Evolutionary conservation across 64 coral and sea anemone species (phyloP), one percentile per base, ranked within the genome.

Genomic region (Dendrophyllia cribrosa): DNA sequence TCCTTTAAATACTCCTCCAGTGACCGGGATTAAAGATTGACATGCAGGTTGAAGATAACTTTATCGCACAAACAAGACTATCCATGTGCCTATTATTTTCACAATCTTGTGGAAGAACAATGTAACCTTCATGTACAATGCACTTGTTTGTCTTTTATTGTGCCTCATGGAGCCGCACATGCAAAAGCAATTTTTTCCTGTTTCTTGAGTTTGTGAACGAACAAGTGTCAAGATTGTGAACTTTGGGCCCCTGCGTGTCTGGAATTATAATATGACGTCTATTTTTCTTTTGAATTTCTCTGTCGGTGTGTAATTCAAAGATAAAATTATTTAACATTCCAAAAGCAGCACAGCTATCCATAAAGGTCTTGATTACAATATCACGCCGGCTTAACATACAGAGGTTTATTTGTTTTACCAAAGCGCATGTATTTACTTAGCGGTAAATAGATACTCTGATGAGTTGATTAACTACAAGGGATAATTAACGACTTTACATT

Each of bases 131-230:
- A 56, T 12, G 7, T 3, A 56, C 53, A 56, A 56, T 56, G 53
- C 53, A 56, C 12, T 56, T 56, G 53, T 12, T 56, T 56, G 53
- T 34, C 34, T 34, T 34, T 34, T 2, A 34, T 34, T 34, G 34
- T 34, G 34, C 34, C 34, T 34, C 34, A 34, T 34, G 34, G 34
- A 34, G 34, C 34, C 34, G 34, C 0, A 34, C 34, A 34, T 34
- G 2, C 34, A 34, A 34, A 7, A 8, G 0, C 21, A 16, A 16
- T n/a, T 14, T 20, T 51, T 44, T 43, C 22, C 19, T 44, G 5
- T n/a, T 80, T 80, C 77, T 80, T 26, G 77, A 43, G 16, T 43
- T 80, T 25, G 13, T 62, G 24, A 80, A 80, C 51, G 9, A 56
- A 56, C 1, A 20, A 78, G 75, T 25, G 11, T 34, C 75, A 82